Percentiles rank a stretch among this genome's conserved stretches.
Evolutionary conservation across 2,888 invertebrate genomes (phyloP).

Genomic region (Microplitis deprimator): DNA sequence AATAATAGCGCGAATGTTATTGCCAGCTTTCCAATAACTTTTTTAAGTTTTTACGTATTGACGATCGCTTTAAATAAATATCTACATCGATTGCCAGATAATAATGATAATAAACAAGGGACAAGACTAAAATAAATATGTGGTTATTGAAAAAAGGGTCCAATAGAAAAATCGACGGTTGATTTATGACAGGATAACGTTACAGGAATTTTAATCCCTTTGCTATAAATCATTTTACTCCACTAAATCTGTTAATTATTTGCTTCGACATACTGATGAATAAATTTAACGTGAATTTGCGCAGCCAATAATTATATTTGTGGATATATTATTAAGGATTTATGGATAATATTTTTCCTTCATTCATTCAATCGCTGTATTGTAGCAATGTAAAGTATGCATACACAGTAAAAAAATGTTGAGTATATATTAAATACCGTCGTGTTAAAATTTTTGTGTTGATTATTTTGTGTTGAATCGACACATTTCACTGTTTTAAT

Average conservation of each 20-base stretch:
- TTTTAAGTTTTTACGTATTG: slow-evolving; percentile 19
- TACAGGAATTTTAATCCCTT: not conserved
- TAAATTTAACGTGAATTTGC: not conserved
- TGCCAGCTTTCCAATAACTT: slow-evolving; percentile 31
- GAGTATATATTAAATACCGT: too few relatives aligned
- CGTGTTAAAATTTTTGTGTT: too few relatives aligned
- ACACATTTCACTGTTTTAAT: too few relatives aligned
- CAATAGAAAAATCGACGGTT: not conserved
- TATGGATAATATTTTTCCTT: too few relatives aligned
- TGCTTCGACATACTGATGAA: not conserved
- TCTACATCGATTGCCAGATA: not conserved
- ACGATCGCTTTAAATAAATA: slow-evolving; percentile 18
- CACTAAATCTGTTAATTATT: not conserved
- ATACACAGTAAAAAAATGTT: too few relatives aligned
- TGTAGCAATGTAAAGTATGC: too few relatives aligned
- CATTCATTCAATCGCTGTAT: too few relatives aligned
- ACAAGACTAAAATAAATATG: not conserved
- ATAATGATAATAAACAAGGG: not conserved
- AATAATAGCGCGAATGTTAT: slow-evolving; percentile 37
- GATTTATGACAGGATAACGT: not conserved
- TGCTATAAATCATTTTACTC: not conserved
- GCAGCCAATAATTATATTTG: not conserved
- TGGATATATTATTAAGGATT: not conserved
- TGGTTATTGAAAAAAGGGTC: not conserved
- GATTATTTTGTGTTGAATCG: too few relatives aligned